Percentiles rank a stretch among this genome's conserved stretches.
Conservation (phyloP, 2,888 invertebrate genomes). For the Chydorus sphaericus region DNA sequence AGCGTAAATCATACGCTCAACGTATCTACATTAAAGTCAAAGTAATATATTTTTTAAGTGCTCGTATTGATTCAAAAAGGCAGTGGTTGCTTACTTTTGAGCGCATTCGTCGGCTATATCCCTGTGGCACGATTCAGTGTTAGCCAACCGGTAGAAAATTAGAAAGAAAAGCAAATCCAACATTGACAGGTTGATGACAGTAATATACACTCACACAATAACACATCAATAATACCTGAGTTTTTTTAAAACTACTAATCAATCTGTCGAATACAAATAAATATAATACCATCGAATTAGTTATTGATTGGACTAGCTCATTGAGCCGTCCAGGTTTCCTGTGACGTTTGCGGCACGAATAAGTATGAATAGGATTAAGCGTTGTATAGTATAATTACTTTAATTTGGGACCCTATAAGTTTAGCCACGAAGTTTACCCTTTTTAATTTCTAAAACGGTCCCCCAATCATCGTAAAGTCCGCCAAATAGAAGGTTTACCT, state of each 20-base stretch:
- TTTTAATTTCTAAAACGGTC: too few species aligned
- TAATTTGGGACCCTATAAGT: too few species aligned
- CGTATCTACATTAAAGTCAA: constrained; percentile 2
- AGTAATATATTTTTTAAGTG: not conserved
- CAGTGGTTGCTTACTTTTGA: constrained; percentile 15
- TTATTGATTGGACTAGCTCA: constrained; percentile 37
- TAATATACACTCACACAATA: constrained; percentile 29
- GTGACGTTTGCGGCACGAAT: constrained; percentile 29
- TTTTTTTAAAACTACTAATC: constrained; percentile 2
- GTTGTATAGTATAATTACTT: too few species aligned
- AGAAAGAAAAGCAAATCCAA: constrained; percentile 33
- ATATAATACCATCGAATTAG: constrained; percentile 31
- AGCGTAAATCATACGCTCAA: constrained; percentile 9
- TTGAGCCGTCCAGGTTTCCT: constrained; percentile 31
- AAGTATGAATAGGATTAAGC: constrained; percentile 36
- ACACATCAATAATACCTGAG: too few species aligned
- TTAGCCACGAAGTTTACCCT: too few species aligned
- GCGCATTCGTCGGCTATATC: constrained; percentile 28
- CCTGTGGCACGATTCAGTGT: constrained; percentile 30
- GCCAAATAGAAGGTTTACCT: too few species aligned
- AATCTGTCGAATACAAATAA: too few species aligned
- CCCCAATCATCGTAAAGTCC: too few species aligned
- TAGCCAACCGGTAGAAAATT: constrained; percentile 34
- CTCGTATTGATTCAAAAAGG: not conserved
- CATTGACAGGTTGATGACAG: constrained; percentile 35